Percentiles rank a stretch among this genome's conserved stretches.
phyloP scores from a whole-genome alignment of 2,888 invertebrate species.

The Heliconius sara region DNA sequence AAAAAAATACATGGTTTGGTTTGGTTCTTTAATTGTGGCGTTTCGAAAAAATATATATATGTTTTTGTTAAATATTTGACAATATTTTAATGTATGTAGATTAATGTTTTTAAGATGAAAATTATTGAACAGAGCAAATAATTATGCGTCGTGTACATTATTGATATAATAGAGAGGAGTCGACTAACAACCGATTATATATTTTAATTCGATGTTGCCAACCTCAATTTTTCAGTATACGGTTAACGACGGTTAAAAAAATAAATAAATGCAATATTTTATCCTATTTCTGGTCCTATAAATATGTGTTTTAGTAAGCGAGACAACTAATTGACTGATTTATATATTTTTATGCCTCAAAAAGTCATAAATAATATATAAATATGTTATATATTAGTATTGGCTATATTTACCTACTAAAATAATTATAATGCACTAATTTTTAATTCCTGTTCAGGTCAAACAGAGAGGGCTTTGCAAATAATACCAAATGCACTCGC shows the following conservation, averaged over 20 bases:
- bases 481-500: conserved; percentile 88
- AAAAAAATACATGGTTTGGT: no score
- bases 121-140: not conserved
- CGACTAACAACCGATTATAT: not conserved
- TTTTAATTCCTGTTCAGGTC: conserved; percentile 70
- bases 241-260: not conserved
- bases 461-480: conserved; percentile 87
- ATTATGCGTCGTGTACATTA: not conserved
- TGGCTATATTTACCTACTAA: no score
- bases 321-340: not conserved
- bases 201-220: no score
- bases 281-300: not conserved
- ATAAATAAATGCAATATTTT: not conserved
- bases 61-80: not conserved
- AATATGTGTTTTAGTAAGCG: not conserved
- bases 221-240: not conserved
- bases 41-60: no score
- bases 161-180: not conserved
- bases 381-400: no score
- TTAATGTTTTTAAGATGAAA: not conserved
- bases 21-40: no score
- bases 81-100: not conserved
- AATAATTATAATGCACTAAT: not conserved
- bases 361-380: no score
- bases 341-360: not conserved